Conservation (phyloP, 2,888 invertebrate species). For the Aspidapion aeneum region DNA sequence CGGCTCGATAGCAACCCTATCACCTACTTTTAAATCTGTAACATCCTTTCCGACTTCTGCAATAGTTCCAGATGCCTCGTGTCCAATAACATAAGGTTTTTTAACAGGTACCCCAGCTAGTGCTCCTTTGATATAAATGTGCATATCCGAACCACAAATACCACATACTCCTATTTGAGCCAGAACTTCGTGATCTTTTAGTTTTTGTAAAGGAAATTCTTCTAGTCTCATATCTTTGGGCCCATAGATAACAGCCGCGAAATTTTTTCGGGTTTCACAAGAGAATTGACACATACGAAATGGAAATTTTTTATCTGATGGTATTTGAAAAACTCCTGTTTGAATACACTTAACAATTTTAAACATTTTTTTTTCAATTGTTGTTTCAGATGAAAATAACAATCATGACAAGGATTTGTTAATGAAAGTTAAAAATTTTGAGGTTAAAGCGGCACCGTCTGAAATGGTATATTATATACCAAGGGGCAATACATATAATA, state of each 20-base stretch:
- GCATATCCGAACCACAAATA: background rate
- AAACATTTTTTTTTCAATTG: background rate
- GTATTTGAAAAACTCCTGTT: background rate
- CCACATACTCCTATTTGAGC: background rate
- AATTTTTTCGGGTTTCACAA: background rate
- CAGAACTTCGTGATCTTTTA: conserved; percentile 7
- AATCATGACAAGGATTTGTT: no score
- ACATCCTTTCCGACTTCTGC: background rate
- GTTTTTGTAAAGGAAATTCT: background rate
- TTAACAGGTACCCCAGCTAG: background rate
- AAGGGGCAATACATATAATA: no score
- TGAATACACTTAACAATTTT: background rate
- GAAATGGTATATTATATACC: no score
- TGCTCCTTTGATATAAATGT: background rate
- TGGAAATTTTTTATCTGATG: background rate
- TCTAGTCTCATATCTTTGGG: background rate
- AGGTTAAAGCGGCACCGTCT: no score
- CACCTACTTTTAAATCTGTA: background rate
- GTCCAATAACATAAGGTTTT: background rate
- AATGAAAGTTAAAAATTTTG: no score
- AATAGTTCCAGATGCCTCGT: background rate
- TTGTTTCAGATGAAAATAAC: background rate
- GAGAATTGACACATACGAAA: background rate
- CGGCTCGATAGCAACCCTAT: background rate
- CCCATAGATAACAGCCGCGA: background rate